phyloP scores from a whole-genome alignment of 2,113 vertebrate species.

The Rhinopithecus roxellana region DNA sequence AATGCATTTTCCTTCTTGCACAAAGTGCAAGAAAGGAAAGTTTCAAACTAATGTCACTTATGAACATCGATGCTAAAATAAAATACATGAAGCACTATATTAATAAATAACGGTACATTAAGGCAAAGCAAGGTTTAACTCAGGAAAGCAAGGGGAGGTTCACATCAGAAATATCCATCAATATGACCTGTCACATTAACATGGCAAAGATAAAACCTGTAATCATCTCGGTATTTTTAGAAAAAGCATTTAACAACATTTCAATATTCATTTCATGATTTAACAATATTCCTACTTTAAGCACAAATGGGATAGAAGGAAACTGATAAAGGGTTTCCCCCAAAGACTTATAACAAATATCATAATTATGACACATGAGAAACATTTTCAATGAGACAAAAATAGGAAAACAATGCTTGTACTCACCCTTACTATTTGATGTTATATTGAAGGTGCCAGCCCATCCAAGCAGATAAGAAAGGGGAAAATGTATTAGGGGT shows the following conservation, averaged over 20 bases:
- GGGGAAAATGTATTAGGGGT: neutral
- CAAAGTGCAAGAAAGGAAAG: neutral
- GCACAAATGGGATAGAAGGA: neutral
- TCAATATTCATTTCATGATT: conserved; percentile 28
- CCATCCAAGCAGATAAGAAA: neutral
- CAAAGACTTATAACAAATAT: neutral
- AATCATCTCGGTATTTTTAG: neutral
- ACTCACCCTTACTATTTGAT: neutral
- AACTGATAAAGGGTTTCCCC: neutral
- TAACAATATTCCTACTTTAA: conserved; percentile 46
- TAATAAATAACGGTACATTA: conserved; percentile 25
- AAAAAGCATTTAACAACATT: conserved; percentile 28
- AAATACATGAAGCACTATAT: neutral
- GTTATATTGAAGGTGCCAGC: neutral
- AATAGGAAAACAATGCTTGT: neutral
- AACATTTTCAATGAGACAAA: neutral
- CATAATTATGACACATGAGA: neutral
- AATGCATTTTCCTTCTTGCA: neutral
- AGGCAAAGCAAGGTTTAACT: conserved; percentile 13
- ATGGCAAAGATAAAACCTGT: conserved; percentile 26
- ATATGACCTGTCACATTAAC: conserved; percentile 5
- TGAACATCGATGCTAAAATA: conserved; percentile 3
- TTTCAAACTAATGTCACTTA: conserved; percentile 21
- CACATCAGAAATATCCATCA: conserved; percentile 8
- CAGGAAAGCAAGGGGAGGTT: neutral